Evolutionary conservation across 2,888 invertebrate genomes (phyloP).

Genomic region (Athalia circularis): DNA sequence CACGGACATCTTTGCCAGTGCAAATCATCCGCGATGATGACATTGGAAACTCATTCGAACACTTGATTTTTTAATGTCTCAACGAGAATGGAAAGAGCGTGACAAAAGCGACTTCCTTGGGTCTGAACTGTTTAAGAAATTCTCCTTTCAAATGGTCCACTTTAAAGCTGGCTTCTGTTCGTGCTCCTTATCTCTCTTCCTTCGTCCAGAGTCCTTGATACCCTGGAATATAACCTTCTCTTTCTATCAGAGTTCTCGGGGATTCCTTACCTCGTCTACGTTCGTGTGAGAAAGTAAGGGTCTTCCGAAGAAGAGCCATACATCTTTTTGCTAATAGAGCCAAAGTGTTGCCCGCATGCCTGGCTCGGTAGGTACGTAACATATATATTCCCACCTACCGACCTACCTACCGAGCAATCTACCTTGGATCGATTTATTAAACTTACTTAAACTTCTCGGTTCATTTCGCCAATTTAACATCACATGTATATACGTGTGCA

Average conservation of each 20-base stretch:
- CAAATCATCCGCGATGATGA: no score
- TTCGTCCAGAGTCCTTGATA: background rate
- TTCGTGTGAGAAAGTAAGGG: conserved; percentile 45
- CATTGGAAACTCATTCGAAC: no score
- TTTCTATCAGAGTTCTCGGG: background rate
- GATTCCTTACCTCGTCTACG: background rate
- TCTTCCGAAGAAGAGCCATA: conserved; percentile 57
- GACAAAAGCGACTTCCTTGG: no score
- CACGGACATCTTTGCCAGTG: no score
- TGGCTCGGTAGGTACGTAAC: background rate
- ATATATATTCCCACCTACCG: background rate
- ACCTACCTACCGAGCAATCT: conserved; percentile 48
- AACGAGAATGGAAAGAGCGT: no score
- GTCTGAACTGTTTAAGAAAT: background rate
- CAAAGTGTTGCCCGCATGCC: conserved; percentile 62
- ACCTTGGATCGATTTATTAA: conserved; percentile 65
- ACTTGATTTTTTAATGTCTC: no score
- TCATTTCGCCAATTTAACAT: conserved; percentile 27
- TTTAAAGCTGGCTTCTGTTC: conserved; percentile 1
- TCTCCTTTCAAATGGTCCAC: background rate
- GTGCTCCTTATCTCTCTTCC: background rate
- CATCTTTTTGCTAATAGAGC: conserved; percentile 62
- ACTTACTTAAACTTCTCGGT: conserved; percentile 59
- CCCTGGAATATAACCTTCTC: background rate
- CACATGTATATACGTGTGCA: no score